Base-by-base conservation (phyloP, 2,888 invertebrate genomes). In the Mimas tiliae region DNA sequence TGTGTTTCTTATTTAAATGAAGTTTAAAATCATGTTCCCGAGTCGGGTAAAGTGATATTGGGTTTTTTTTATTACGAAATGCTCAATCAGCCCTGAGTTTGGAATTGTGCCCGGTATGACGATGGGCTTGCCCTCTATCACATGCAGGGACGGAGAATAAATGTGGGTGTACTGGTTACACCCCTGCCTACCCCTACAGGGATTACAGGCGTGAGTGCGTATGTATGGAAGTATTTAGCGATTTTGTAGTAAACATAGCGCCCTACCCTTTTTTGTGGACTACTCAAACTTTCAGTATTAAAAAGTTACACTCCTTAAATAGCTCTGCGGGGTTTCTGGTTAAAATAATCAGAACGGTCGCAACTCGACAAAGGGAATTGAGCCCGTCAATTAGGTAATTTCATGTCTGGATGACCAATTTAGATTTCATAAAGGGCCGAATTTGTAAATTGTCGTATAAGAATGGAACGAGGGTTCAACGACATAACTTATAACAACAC, bases 301-400 rank as follows among this genome's bases (percentile, higher is more conserved):
- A 9, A 33, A 38, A 45, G 14, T 55, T 11, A 55, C 55, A 11
- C 55, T 2, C 55, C 58, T 58, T 12, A 38, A 58, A 58, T 7
- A 38, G 42, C 58, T 38, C 19, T 12, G 19, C 11, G 58, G 7
- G 58, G 58, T 38, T 50, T 38, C 42, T 42, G 38, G 58, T 58
- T 19, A 42, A 58, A 58, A 55, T 55, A 19, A 58, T 62, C 70
- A 76, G 74, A 77, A 74, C 77, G 74, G 68, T 63, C 63, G 68
- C 68, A 74, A 74, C 71, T 68, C 64, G 16, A 38, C 33, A 68
- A 69, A 70, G 77, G 63, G 72, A 74, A 78, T 78, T 74, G 71
- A 73, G 69, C 65, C 67, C 62, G 77, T 76, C 77, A 78, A 78
- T 78, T 73, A 77, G 75, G 73, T 71, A 74, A 77, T 78, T 78